Percentiles rank a stretch among this genome's conserved stretches.
These are phyloP conservation scores for Noctua janthina DNA, from an alignment of 2,888 invertebrate species.

Conservation along the genomic window DNA sequence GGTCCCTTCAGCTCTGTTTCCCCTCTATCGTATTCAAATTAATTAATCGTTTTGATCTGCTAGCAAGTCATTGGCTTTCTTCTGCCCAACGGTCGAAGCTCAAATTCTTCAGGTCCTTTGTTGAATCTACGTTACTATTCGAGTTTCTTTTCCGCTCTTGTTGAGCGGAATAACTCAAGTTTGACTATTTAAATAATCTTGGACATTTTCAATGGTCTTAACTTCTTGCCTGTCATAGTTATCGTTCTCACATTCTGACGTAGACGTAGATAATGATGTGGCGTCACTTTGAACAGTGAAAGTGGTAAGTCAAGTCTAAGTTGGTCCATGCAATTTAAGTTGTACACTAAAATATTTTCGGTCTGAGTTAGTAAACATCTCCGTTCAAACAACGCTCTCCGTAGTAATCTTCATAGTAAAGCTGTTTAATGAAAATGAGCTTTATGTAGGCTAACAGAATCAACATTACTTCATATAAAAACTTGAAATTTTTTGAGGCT, in stretches of 20 bases:
- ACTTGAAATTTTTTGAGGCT: slow-evolving; percentile 1
- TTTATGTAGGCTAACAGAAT: background rate
- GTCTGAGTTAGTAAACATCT: background rate
- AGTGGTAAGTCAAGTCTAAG: background rate
- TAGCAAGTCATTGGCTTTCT: background rate
- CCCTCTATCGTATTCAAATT: background rate
- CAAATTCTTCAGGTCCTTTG: background rate
- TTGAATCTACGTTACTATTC: background rate
- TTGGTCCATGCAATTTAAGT: background rate
- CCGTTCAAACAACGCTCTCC: background rate
- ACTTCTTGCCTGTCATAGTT: background rate
- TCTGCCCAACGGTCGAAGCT: no score
- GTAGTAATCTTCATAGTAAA: background rate
- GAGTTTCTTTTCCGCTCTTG: background rate
- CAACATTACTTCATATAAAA: slow-evolving; percentile 3
- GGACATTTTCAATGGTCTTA: background rate
- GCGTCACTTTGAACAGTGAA: slow-evolving; percentile 32
- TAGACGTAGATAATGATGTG: slow-evolving; percentile 11
- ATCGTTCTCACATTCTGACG: slow-evolving; percentile 15
- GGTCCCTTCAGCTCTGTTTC: no score
- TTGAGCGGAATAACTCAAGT: background rate
- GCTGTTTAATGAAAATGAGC: background rate
- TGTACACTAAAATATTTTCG: background rate
- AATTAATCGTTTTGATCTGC: background rate
- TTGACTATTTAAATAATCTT: slow-evolving; percentile 11